Base-by-base conservation (phyloP, 2,113 vertebrate species). In the Oncorhynchus clarkii region DNA sequence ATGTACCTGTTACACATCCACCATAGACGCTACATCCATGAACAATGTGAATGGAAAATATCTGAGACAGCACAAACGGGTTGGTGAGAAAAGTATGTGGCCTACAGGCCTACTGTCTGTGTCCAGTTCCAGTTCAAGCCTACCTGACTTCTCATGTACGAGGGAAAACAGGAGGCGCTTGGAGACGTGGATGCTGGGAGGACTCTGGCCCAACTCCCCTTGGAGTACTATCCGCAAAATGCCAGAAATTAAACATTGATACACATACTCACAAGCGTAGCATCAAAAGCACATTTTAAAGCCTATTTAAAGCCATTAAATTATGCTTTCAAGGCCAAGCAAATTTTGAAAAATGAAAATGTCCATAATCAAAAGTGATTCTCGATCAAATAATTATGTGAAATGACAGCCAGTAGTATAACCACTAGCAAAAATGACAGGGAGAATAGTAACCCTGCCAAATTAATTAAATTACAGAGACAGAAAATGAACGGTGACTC, bases 121-220 rank as follows among this genome's bases (percentile, higher is more conserved):
- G 31, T 62, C 16, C 14, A 64, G n/a, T 26, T 74, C 62, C 26
- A 4, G 6, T 49, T 70, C 2, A 13, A 13, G 9, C 90, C 18
- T 83, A 99, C 97, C 97, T 94, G 98, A 96, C 92, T 97, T 99
- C 90, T 99, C 97, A 0, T 99, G 97, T 73, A 99, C 97, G 0
- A 99, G 98, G 82, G 98, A 99, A 89, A 99, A 99, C 67, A 99
- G 95, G 26, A 99, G 95, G 71, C 96, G 94, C 87, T 99, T 99
- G 39, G 97, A 99, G 0, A 97, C 95, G 71, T 98, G 98, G 81
- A 97, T 89, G 1, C 96, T 96, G 80, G 97, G 95, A 77, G 97
- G 95, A 78, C 95, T 97, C 74, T 97, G 96, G 65, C 94, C 94
- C 26, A 90, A 86, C 20, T 94, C 94, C 20, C 92, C 93, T 0